Evolutionary conservation across 1,140 invertebrate genomes (phyloP), one percentile per base, ranked within the genome.

Genomic region (Antheraea pernyi): DNA sequence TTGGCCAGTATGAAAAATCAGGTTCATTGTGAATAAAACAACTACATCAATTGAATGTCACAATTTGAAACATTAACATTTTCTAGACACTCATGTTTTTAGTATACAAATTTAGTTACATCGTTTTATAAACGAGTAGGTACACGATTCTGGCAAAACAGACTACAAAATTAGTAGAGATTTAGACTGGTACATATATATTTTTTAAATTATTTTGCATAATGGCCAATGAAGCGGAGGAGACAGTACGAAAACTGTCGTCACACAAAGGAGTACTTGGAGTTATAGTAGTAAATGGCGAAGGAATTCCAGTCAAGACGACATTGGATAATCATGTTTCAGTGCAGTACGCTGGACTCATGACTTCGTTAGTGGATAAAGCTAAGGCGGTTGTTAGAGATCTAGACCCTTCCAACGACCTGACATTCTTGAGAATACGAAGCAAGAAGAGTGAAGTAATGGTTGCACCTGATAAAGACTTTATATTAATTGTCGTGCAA

Each of bases 381-480:
- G 95, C 96, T 0, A 93, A 95, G 58, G 94, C 94, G 69, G 95
- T 95, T 22, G 94, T 97, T 0, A 83, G 95, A 75, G 97, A 97
- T 70, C 82, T 97, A 75, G 97, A 97, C 83, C 95, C 95, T n/a
- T 93, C 94, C 4, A 97, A 97, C 86, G 97, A 97, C 78, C 92
- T 97, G 42, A 95, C 95, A 6, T 97, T 97, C 76, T 85, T 99
- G 18, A 94, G 98, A 53, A 95, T 99, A 62, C 93, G 97, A 73
- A 98, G 97, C 61, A 97, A 97, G 81, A 98, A 97, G 81, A 96
- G 98, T 89, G 98, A 99, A 94, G 96, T 99, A 60, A 96, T 99
- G 95, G 95, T 98, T 8, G 97, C 97, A 10, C 97, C 97, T 18
- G 94, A 95, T 76, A 95, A 95, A 84, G 95, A 96, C 71, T 96